Evolutionary conservation across 2,888 invertebrate species (phyloP).

Genomic region (Escarpia spicata): DNA sequence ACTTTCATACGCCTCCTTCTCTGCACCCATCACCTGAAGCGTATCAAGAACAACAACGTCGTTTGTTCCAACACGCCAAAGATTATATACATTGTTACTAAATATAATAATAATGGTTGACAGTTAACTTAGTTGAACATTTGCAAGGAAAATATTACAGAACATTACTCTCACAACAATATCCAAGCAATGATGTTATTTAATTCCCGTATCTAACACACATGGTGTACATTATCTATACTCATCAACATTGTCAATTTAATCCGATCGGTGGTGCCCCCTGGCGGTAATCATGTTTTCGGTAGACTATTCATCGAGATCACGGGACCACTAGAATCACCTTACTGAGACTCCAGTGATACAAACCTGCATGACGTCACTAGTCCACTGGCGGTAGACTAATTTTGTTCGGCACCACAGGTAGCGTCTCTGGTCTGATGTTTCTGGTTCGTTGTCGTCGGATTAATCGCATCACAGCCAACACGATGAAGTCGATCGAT

Average conservation of each 20-base stretch:
- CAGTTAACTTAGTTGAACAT: background rate
- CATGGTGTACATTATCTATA: no score
- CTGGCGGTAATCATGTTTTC: background rate
- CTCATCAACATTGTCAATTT: background rate
- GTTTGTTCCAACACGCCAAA: background rate
- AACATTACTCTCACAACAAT: no score
- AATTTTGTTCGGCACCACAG: background rate
- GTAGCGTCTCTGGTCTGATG: background rate
- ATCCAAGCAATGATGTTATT: no score
- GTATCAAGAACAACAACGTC: background rate
- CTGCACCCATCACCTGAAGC: background rate
- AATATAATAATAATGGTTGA: background rate
- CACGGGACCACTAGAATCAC: background rate
- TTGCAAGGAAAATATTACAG: background rate
- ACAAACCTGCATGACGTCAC: background rate
- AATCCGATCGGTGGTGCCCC: background rate
- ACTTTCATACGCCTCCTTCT: background rate
- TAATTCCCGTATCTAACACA: no score
- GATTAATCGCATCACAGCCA: background rate
- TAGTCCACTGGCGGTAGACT: background rate
- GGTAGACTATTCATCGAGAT: background rate
- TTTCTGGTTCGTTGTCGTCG: background rate
- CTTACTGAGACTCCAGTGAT: background rate
- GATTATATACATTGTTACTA: background rate
- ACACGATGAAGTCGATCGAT: background rate